Percentiles rank a stretch among this genome's conserved stretches.
phyloP scores from a whole-genome alignment of 2,113 vertebrate species.

The Columba janthina region DNA sequence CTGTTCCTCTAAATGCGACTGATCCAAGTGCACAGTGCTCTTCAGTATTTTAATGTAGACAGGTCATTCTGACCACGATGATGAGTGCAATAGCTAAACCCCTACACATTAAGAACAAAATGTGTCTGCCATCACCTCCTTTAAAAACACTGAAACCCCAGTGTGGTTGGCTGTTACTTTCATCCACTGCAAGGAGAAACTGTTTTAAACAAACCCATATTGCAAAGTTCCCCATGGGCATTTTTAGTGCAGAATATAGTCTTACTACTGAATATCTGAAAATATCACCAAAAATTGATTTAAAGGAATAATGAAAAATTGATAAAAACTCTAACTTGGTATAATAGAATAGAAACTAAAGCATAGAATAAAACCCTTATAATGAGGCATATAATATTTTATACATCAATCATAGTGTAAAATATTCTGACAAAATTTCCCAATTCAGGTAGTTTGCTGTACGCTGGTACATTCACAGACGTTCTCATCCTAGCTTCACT shows the following conservation, averaged over 20 bases:
- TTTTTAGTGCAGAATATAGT: not conserved
- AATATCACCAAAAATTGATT: not conserved
- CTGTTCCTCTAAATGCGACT: not conserved
- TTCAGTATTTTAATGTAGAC: not conserved
- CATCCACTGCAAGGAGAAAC: not conserved
- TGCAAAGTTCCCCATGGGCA: not conserved
- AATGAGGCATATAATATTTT: not conserved
- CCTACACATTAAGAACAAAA: not conserved
- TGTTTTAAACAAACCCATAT: not conserved
- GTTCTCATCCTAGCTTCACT: not conserved
- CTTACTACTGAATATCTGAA: not conserved
- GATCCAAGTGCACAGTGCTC: not conserved
- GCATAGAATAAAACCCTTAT: not conserved
- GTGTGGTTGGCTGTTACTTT: not conserved
- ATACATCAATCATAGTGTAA: not conserved
- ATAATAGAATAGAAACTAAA: not conserved
- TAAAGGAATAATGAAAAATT: not conserved
- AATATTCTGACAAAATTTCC: not conserved
- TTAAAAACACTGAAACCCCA: not conserved
- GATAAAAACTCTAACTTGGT: not conserved
- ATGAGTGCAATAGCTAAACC: not conserved
- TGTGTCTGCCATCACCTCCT: not conserved
- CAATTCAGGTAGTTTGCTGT: fast-evolving
- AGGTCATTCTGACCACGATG: not conserved
- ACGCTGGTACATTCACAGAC: not conserved